These are phyloP conservation scores for Spilosoma lubricipeda DNA, from an alignment of 2,888 invertebrate species.

Conservation along the genomic window DNA sequence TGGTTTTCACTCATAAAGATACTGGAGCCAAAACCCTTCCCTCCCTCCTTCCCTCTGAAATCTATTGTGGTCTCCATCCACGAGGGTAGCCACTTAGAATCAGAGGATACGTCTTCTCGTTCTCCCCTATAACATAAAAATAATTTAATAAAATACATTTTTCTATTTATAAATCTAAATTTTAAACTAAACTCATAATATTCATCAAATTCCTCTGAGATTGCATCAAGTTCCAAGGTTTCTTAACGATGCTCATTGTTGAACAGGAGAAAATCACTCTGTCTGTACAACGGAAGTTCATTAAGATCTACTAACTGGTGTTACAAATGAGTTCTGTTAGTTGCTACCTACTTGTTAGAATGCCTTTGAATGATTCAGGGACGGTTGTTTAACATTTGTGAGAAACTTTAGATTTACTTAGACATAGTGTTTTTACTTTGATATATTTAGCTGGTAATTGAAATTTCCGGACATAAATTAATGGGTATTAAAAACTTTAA, in stretches of 20 bases:
- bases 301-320: conserved; percentile 27
- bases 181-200: not conserved
- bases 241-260: conserved; percentile 23
- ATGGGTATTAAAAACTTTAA: too few relatives aligned
- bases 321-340: conserved; percentile 22
- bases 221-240: conserved; percentile 20
- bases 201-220: conserved; percentile 17
- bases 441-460: too few relatives aligned
- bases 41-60: too few relatives aligned
- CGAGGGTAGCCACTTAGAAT: too few relatives aligned
- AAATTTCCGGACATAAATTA: too few relatives aligned
- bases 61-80: too few relatives aligned
- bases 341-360: conserved; percentile 3
- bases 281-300: conserved; percentile 30
- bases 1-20: too few relatives aligned
- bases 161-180: not conserved
- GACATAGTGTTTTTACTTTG: not conserved
- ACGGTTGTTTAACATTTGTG: not conserved
- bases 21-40: too few relatives aligned
- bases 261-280: conserved; percentile 19
- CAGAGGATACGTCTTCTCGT: not conserved
- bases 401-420: not conserved
- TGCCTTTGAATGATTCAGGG: conserved; percentile 6
- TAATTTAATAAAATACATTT: too few relatives aligned
- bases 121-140: not conserved